These are phyloP conservation scores for Calypte anna DNA, from an alignment of 2,113 vertebrate genomes.

Conservation along the genomic window DNA sequence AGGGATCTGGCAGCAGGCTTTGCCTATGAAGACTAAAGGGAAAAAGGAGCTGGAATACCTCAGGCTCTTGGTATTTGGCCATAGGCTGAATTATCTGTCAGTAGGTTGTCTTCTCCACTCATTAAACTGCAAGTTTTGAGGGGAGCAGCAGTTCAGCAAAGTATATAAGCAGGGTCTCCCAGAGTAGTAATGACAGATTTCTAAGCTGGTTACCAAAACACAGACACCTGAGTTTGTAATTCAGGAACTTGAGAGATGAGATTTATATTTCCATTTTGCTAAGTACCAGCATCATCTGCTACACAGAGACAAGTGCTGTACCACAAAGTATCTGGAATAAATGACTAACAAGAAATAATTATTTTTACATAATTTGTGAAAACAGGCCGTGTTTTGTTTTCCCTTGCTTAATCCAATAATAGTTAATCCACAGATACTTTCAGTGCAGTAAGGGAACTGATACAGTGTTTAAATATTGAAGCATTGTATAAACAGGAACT, in stretches of 20 bases:
- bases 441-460: not conserved
- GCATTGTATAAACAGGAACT: not conserved
- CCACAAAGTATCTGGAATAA: not conserved
- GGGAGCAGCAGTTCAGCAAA: not conserved
- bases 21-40: not conserved
- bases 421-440: not conserved
- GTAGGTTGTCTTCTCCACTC: not conserved
- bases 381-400: not conserved
- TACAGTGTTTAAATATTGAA: not conserved
- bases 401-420: not conserved
- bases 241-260: not conserved
- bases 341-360: not conserved
- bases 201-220: not conserved
- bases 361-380: not conserved
- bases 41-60: not conserved
- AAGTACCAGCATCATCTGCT: not conserved
- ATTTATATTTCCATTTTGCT: not conserved
- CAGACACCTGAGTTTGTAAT: not conserved
- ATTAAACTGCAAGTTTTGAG: not conserved
- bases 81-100: not conserved
- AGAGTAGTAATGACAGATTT: not conserved
- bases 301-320: not conserved
- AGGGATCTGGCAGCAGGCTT: not conserved
- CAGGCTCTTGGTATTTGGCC: not conserved
- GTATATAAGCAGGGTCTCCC: not conserved